Evolutionary conservation across 2,797 vertebrate genomes (phyloP).

Genomic region (Acrossocheilus wenchowensis): DNA sequence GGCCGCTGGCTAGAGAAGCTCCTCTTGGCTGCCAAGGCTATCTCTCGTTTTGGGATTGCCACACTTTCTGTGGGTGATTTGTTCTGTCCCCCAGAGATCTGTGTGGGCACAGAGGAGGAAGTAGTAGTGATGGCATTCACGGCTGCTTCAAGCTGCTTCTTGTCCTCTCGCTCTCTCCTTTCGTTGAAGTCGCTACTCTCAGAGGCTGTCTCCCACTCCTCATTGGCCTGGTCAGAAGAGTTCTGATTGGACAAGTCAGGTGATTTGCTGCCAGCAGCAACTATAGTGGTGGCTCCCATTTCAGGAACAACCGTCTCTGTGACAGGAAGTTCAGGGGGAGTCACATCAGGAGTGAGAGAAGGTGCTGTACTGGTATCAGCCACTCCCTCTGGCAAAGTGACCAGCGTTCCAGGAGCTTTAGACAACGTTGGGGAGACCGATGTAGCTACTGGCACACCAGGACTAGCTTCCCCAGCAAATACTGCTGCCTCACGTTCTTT

Average conservation of each 20-base stretch:
- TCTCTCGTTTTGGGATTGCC: slow-evolving; percentile 84
- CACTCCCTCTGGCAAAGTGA: slow-evolving; percentile 63
- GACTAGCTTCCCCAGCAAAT: slow-evolving; percentile 79
- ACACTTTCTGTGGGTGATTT: slow-evolving; percentile 77
- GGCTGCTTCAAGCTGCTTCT: slow-evolving; percentile 81
- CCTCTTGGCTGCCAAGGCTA: slow-evolving; percentile 87
- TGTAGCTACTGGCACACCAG: slow-evolving; percentile 56
- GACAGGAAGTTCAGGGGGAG: slow-evolving; percentile 64
- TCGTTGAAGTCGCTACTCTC: slow-evolving; percentile 99
- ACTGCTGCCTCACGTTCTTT: slow-evolving; percentile 87
- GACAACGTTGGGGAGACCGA: slow-evolving; percentile 71
- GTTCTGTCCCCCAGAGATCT: slow-evolving; percentile 71
- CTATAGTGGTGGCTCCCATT: slow-evolving; percentile 71
- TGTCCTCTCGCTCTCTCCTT: slow-evolving; percentile 92
- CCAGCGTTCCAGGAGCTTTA: slow-evolving; percentile 74
- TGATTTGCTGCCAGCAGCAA: slow-evolving; percentile 91
- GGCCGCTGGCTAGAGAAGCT: slow-evolving; percentile 98
- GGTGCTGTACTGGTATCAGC: slow-evolving; percentile 35
- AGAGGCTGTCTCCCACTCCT: slow-evolving; percentile 98
- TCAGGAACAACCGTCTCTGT: slow-evolving; percentile 69
- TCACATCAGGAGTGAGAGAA: slow-evolving; percentile 15
- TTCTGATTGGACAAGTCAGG: slow-evolving; percentile 98
- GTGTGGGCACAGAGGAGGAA: slow-evolving; percentile 58
- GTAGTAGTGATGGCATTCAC: slow-evolving; percentile 62
- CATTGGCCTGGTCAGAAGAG: slow-evolving; percentile 98